A percentile compares a stretch with the other conserved stretches of the same genome.
phyloP scores from a whole-genome alignment of 2,113 vertebrate genomes.

The Corythaixoides concolor region DNA sequence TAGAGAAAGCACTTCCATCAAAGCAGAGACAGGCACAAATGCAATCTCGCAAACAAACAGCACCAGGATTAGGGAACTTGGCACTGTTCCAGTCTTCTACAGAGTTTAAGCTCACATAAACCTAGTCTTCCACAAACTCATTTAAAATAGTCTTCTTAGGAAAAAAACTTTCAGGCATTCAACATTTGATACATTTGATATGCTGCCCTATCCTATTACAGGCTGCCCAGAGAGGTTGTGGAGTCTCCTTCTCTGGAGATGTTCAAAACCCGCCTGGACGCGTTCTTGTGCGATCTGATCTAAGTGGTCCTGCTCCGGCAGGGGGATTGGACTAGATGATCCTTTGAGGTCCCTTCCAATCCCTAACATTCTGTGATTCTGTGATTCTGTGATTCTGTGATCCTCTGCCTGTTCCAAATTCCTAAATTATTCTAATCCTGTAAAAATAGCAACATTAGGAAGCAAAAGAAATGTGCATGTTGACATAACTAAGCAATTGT shows the following conservation, averaged over 20 bases:
- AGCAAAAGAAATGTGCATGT: neutral
- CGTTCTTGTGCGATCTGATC: too few relatives aligned
- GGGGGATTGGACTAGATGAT: too few relatives aligned
- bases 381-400: too few relatives aligned
- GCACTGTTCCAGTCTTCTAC: neutral
- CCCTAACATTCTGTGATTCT: too few relatives aligned
- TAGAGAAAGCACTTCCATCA: neutral
- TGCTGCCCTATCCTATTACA: neutral
- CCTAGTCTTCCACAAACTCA: neutral
- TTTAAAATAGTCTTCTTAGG: neutral
- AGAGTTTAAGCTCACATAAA: neutral
- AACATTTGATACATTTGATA: neutral
- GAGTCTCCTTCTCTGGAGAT: too few relatives aligned
- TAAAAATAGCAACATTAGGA: neutral
- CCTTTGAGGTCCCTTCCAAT: too few relatives aligned
- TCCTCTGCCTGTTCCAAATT: rapidly evolving
- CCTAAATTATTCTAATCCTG: neutral
- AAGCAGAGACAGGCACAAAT: neutral
- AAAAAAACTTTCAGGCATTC: neutral
- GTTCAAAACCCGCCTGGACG: too few relatives aligned
- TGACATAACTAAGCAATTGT: neutral
- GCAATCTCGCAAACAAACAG: neutral
- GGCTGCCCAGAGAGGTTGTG: too few relatives aligned
- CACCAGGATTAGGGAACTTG: neutral
- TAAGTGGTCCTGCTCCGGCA: too few relatives aligned